Conservation (phyloP, 2,888 invertebrate genomes). For the Xylota segnis region DNA sequence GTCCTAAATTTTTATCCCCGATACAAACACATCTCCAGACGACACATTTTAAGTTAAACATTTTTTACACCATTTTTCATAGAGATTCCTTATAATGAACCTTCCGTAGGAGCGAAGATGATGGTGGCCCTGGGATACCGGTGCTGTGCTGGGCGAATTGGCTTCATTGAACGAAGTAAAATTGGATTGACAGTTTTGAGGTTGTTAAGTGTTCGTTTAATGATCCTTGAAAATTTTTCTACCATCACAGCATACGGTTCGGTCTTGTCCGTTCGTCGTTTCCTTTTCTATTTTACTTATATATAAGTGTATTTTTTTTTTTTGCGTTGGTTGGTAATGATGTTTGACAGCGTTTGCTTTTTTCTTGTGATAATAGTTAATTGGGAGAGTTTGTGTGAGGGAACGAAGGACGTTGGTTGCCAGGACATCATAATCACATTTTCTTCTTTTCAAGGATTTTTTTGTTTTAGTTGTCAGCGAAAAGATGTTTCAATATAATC, state of each 20-base stretch:
- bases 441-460: constrained; percentile 17
- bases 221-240: constrained; percentile 68
- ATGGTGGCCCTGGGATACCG: constrained; percentile 12
- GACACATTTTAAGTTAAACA: constrained; percentile 59
- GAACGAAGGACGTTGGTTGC: constrained; percentile 12
- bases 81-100: constrained; percentile 50
- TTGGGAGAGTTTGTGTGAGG: constrained; percentile 52
- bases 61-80: constrained; percentile 39
- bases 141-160: constrained; percentile 41
- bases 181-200: constrained; percentile 75
- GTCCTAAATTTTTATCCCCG: constrained; percentile 32
- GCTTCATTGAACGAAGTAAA: constrained; percentile 67
- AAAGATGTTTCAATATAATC: constrained; percentile 25
- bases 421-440: constrained; percentile 40
- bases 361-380: constrained; percentile 57
- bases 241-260: constrained; percentile 32
- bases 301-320: constrained; percentile 4
- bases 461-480: constrained; percentile 17
- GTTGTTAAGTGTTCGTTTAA: constrained; percentile 67
- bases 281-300: not conserved
- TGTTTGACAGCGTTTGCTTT: constrained; percentile 43
- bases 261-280: constrained; percentile 11
- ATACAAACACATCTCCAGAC: constrained; percentile 43
- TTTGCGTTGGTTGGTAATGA: constrained; percentile 30
- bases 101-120: not conserved